phyloP scores from a whole-genome alignment of 2,113 vertebrate species.

The Podarcis cretensis region DNA sequence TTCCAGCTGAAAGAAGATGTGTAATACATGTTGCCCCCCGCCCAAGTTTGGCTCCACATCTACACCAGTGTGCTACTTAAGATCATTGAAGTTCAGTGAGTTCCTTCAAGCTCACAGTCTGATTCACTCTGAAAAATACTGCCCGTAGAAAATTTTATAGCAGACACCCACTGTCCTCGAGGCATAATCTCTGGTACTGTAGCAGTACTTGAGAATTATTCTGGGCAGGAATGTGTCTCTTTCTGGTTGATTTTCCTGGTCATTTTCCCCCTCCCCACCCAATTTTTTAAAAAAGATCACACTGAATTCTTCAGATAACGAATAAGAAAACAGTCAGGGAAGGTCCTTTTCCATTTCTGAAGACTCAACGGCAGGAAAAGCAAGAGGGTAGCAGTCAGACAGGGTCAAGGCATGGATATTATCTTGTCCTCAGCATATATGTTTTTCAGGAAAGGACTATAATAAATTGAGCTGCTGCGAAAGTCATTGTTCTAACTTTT shows the following conservation, averaged over 20 bases:
- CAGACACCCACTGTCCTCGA: background rate
- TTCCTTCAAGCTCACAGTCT: background rate
- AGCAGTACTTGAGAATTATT: background rate
- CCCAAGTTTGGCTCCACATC: background rate
- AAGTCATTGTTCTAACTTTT: slow-evolving; percentile 51
- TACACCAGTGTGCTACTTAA: background rate
- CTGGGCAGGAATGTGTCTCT: slow-evolving; percentile 39
- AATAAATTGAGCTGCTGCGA: slow-evolving; percentile 57
- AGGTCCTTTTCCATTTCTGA: slow-evolving; percentile 65
- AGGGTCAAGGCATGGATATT: slow-evolving; percentile 56
- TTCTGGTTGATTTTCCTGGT: slow-evolving; percentile 51
- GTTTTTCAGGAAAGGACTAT: slow-evolving; percentile 66
- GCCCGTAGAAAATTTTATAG: slow-evolving; percentile 2
- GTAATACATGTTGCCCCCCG: background rate
- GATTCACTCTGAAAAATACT: slow-evolving; percentile 33
- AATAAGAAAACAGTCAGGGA: slow-evolving; percentile 61
- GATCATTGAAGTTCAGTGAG: background rate
- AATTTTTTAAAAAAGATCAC: slow-evolving; percentile 47
- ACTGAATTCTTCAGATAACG: slow-evolving; percentile 64
- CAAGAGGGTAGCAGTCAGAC: slow-evolving; percentile 54
- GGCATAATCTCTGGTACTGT: slow-evolving; percentile 8
- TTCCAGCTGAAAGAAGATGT: background rate
- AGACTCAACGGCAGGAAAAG: slow-evolving; percentile 66
- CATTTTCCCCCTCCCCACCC: too few species aligned
- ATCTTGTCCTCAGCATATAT: slow-evolving; percentile 52